Evolutionary conservation across 2,888 invertebrate species (phyloP).

Genomic region (Platerodrilus igneus): DNA sequence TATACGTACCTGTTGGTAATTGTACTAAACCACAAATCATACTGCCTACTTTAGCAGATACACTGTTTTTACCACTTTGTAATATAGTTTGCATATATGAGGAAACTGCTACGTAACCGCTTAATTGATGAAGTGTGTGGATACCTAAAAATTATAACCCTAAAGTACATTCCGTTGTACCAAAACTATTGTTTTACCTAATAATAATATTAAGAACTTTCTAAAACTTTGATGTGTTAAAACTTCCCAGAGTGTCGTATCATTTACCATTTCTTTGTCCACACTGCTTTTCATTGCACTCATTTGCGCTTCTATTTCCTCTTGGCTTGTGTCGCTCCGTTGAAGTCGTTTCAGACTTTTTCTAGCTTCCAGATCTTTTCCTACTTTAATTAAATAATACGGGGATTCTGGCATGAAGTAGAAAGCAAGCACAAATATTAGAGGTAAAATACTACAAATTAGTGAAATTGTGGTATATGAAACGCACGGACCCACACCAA

Average conservation of each 20-base stretch:
- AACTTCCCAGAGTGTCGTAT: background rate
- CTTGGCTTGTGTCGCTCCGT: background rate
- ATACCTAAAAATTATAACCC: background rate
- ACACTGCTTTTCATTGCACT: background rate
- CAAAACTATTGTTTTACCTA: background rate
- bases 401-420: conserved; percentile 48
- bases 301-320: background rate
- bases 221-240: background rate
- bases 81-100: no score
- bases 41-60: no score
- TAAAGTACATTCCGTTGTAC: background rate
- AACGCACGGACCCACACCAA: conserved; percentile 51
- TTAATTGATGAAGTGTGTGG: no score
- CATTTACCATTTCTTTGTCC: background rate
- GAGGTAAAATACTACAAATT: conserved; percentile 37
- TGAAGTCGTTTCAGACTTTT: conserved; percentile 13
- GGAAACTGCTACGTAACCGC: no score
- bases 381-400: conserved; percentile 45
- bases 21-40: no score
- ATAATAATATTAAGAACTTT: background rate
- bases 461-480: conserved; percentile 45
- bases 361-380: conserved; percentile 36
- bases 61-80: no score
- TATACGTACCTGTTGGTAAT: no score
- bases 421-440: conserved; percentile 41